Conservation (phyloP, 2,888 invertebrate genomes). For the Chrysolina oricalcia region DNA sequence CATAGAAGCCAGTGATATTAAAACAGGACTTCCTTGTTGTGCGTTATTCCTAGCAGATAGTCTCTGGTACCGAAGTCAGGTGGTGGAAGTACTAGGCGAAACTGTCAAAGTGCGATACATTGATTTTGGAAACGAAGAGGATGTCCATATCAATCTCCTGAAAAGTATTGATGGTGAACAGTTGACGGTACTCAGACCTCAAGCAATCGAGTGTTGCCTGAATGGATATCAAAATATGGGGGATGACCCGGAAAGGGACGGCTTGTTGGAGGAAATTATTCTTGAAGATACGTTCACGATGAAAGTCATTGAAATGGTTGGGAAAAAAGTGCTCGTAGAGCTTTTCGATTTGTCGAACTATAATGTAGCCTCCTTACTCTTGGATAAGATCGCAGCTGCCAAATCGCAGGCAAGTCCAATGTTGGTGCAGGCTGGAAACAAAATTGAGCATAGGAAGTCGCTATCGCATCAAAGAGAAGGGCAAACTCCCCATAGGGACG, state of each 20-base stretch:
- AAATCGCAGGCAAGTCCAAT: slow-evolving; percentile 66
- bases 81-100: slow-evolving; percentile 73
- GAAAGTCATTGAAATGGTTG: slow-evolving; percentile 74
- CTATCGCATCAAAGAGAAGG: slow-evolving; percentile 37
- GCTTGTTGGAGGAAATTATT: slow-evolving; percentile 80
- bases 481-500: background rate
- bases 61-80: slow-evolving; percentile 93
- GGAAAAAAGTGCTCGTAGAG: slow-evolving; percentile 76
- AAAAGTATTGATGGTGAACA: slow-evolving; percentile 79
- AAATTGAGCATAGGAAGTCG: slow-evolving; percentile 63
- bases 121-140: slow-evolving; percentile 96
- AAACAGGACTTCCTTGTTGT: slow-evolving; percentile 80
- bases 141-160: slow-evolving; percentile 77
- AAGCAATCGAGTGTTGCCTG: slow-evolving; percentile 86
- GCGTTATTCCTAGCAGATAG: slow-evolving; percentile 87
- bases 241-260: slow-evolving; percentile 75
- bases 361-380: slow-evolving; percentile 68
- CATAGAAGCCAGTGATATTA: slow-evolving; percentile 66
- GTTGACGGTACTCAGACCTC: slow-evolving; percentile 78
- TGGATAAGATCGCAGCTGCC: slow-evolving; percentile 67
- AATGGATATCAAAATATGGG: slow-evolving; percentile 77
- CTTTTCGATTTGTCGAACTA: slow-evolving; percentile 74
- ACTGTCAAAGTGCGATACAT: slow-evolving; percentile 84
- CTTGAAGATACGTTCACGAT: slow-evolving; percentile 74
- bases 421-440: slow-evolving; percentile 66